A percentile compares a stretch with the other conserved stretches of the same genome.
Conservation (phyloP, 2,888 invertebrate genomes). For the Tanytarsus gracilentus region DNA sequence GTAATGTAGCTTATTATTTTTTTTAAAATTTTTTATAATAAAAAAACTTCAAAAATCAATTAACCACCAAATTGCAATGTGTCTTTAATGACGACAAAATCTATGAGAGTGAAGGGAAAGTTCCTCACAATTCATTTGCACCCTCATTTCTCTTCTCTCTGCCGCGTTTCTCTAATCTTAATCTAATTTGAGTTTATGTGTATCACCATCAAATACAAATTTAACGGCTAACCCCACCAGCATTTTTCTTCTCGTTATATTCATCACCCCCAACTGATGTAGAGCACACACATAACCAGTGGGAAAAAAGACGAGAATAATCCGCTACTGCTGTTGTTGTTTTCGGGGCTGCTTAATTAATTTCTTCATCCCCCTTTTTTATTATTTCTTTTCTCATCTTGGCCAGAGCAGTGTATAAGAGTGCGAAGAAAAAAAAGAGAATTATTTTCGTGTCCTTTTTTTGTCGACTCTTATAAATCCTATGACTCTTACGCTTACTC, state of each 20-base stretch:
- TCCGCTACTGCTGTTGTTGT: too few relatives aligned
- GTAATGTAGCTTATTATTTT: too few relatives aligned
- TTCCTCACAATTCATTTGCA: too few relatives aligned
- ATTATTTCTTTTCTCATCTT: not conserved
- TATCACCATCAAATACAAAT: constrained; percentile 29
- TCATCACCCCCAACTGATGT: not conserved
- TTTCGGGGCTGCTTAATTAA: constrained; percentile 10
- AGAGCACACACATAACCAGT: not conserved
- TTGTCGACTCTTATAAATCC: too few relatives aligned
- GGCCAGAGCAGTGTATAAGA: too few relatives aligned
- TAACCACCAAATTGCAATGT: too few relatives aligned
- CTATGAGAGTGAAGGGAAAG: too few relatives aligned
- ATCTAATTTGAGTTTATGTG: constrained; percentile 24
- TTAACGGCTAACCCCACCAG: constrained; percentile 17
- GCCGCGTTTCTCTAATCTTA: constrained; percentile 14
- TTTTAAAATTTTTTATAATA: too few relatives aligned
- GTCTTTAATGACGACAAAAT: too few relatives aligned
- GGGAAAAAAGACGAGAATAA: not conserved
- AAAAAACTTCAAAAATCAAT: too few relatives aligned
- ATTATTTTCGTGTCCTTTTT: too few relatives aligned
- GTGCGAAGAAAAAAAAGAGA: not conserved
- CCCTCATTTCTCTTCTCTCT: not conserved
- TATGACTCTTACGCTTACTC: too few relatives aligned
- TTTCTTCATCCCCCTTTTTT: not conserved
- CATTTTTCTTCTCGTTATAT: constrained; percentile 22